Percentiles rank a stretch among this genome's conserved stretches.
These are phyloP conservation scores for Himalopsyche anomala DNA, from an alignment of 2,888 invertebrate species.

Conservation along the genomic window DNA sequence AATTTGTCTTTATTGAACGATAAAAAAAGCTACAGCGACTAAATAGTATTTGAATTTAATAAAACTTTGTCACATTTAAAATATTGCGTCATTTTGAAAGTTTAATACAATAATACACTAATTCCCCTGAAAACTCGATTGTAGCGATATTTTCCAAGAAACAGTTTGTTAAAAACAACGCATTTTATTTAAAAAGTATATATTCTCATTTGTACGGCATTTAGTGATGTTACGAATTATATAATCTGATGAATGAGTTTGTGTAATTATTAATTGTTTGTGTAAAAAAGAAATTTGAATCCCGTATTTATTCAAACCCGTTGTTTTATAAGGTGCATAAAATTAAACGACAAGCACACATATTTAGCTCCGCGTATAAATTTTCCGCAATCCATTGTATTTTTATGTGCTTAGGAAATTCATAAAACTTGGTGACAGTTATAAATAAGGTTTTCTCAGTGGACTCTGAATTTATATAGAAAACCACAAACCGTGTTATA, in stretches of 20 bases:
- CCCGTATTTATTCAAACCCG: not conserved
- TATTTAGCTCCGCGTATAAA: not conserved
- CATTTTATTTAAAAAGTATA: too few species aligned
- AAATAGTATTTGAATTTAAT: too few species aligned
- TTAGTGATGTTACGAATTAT: not conserved
- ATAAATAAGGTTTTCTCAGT: constrained; percentile 47
- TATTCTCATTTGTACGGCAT: too few species aligned
- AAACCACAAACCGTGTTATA: constrained; percentile 48
- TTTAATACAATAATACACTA: too few species aligned
- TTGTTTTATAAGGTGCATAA: constrained; percentile 3
- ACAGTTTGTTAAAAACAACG: too few species aligned
- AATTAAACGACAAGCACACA: constrained; percentile 1
- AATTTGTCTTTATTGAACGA: too few species aligned
- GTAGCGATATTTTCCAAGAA: too few species aligned
- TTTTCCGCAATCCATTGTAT: constrained; percentile 1
- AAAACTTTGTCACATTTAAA: too few species aligned
- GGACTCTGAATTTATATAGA: constrained; percentile 17
- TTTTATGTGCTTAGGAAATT: constrained; percentile 21
- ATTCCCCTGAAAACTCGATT: too few species aligned
- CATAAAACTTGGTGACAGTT: not conserved
- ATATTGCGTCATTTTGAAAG: too few species aligned
- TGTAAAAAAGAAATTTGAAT: not conserved
- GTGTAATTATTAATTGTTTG: constrained; percentile 4
- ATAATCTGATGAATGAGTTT: not conserved
- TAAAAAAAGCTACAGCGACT: too few species aligned